Conservation (phyloP, 2,113 vertebrate species). For the Elanoides forficatus region DNA sequence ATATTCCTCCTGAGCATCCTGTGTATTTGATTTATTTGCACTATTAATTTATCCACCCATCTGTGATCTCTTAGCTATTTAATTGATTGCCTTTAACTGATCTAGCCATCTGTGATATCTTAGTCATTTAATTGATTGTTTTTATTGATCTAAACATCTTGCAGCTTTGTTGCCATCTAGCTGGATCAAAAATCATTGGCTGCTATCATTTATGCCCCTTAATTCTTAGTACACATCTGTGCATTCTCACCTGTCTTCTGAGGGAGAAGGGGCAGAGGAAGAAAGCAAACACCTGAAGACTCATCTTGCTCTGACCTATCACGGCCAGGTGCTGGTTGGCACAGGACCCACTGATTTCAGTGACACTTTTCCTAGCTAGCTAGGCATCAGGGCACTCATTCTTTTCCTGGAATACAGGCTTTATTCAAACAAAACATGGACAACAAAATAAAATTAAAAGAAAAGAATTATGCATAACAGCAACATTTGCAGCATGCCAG, state of each 20-base stretch:
- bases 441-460: not conserved
- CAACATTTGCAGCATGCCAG: not conserved
- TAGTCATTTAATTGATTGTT: conserved; percentile 13
- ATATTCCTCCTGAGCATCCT: not conserved
- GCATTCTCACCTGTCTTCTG: not conserved
- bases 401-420: not conserved
- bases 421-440: not conserved
- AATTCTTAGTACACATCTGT: not conserved
- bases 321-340: not conserved
- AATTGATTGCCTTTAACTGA: conserved; percentile 52
- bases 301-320: not conserved
- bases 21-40: conserved; percentile 42
- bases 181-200: not conserved
- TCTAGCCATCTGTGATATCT: conserved; percentile 34
- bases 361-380: not conserved
- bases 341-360: not conserved
- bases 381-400: not conserved
- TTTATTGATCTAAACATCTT: conserved; percentile 18
- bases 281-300: not conserved
- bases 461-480: not conserved
- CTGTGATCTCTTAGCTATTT: conserved; percentile 39
- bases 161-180: not conserved
- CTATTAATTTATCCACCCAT: conserved; percentile 45
- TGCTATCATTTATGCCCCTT: not conserved
- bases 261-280: not conserved